These are phyloP conservation scores for Entosphenus tridentatus DNA, from an alignment of 2,113 vertebrate genomes.

Conservation along the genomic window DNA sequence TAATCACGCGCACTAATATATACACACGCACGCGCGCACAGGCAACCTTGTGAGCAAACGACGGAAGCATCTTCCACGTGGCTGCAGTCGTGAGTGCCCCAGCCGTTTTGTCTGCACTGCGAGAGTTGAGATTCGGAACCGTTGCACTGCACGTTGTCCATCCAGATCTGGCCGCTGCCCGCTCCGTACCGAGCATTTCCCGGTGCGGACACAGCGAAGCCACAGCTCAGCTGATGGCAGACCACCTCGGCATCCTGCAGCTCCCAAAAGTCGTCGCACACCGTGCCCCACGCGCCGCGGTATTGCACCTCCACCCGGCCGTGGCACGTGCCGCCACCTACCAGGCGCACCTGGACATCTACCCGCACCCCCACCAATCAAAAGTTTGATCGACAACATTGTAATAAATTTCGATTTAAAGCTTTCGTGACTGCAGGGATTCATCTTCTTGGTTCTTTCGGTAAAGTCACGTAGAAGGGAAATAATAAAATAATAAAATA, in stretches of 20 bases:
- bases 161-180: conserved; percentile 14
- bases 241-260: conserved; percentile 11
- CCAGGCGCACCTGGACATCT: conserved; percentile 12
- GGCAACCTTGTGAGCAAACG: conserved; percentile 11
- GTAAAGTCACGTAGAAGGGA: no score
- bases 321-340: background rate
- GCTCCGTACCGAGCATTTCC: conserved; percentile 14
- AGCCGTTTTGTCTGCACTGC: conserved; percentile 7
- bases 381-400: no score
- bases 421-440: no score
- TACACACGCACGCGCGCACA: no score
- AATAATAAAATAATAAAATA: no score
- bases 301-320: conserved; percentile 14
- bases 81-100: conserved; percentile 15
- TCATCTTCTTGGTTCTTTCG: no score
- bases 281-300: conserved; percentile 11
- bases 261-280: conserved; percentile 20
- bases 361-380: no score
- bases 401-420: no score
- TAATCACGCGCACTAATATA: no score
- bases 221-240: conserved; percentile 19
- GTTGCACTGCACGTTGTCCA: conserved; percentile 7
- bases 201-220: conserved; percentile 10
- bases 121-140: conserved; percentile 11
- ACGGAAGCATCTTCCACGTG: conserved; percentile 13